A percentile compares a stretch with the other conserved stretches of the same genome.
Conservation (phyloP, 2,888 invertebrate species). For the Brachyopa scutellaris region DNA sequence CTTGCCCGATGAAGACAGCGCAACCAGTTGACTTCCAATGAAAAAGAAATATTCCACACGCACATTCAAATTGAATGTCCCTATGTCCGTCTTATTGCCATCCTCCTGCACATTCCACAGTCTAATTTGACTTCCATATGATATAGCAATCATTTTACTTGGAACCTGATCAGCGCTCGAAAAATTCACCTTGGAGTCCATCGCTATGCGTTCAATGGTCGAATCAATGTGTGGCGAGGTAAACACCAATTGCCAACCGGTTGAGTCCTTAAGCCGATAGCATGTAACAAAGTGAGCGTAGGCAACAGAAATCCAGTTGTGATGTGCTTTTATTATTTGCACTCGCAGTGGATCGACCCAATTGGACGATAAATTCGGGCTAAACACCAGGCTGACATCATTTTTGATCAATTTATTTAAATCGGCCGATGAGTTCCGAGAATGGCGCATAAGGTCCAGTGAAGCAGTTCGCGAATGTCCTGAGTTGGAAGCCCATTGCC, state of each 20-base stretch:
- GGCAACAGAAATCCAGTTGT: conserved; percentile 98
- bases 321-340: conserved; percentile 97
- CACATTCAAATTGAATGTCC: conserved; percentile 94
- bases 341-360: conserved; percentile 94
- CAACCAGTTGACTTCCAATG: conserved; percentile 98
- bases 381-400: conserved; percentile 88
- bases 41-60: conserved; percentile 98
- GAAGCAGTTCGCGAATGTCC: conserved; percentile 93
- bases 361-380: conserved; percentile 82
- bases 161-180: conserved; percentile 83
- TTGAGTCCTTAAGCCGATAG: conserved; percentile 96
- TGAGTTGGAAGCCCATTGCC: conserved; percentile 76
- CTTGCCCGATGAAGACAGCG: conserved; percentile 94
- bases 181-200: conserved; percentile 87
- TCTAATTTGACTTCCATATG: conserved; percentile 89
- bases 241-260: conserved; percentile 97
- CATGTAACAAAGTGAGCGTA: conserved; percentile 98
- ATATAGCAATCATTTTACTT: conserved; percentile 92
- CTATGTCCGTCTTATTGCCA: conserved; percentile 89
- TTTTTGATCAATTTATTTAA: conserved; percentile 88
- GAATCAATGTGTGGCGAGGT: conserved; percentile 95
- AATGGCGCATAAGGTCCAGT: conserved; percentile 87
- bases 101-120: conserved; percentile 92
- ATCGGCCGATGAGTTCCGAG: conserved; percentile 89
- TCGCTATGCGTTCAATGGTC: conserved; percentile 93